Evolutionary conservation across 1,140 invertebrate genomes (phyloP), one percentile per base, ranked within the genome.

Genomic region (Diplogasteroides magnus): DNA sequence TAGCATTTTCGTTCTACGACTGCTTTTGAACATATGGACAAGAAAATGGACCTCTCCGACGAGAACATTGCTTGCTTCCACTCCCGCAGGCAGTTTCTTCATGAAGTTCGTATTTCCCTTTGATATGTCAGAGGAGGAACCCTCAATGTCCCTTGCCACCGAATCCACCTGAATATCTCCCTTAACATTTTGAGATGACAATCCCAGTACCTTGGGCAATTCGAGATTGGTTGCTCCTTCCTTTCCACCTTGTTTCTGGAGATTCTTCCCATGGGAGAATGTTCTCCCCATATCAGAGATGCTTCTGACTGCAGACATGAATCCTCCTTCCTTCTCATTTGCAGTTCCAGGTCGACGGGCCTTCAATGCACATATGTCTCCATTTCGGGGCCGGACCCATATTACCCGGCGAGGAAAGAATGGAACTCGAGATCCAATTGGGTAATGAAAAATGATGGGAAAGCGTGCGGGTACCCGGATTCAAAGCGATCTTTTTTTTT

Each of bases 61-160:
- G 13, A 99, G 86, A 77, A 99, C 95, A 83, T 97, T 98, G 61
- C 92, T 92, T 1, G 94, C 93, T 85, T 98, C 95, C 0, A 94
- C 91, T 26, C 93, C 94, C 0, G 88, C 88, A n/a, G 94, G 95
- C 80, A 98, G 94, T 86, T 98, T 98, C 56, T 91, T 88, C 92
- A 97, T 94, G 77, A 97, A 97, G 77, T 94, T 88, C 63, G 89
- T 90, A 84, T 97, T 97, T 60, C 88, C 87, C 88, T 92, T 87
- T 74, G 78, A 79, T 28, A 83, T 82, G 64, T 83, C 71, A 69
- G 78, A 78, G 11, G 75, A 72, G 19, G 81, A 83, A n/a, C 76
- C 81, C 48, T 82, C 76, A 37, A 79, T 75, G 58, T 83, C 78
- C 66, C 81, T 71, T 55, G 74, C 76, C 27, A 82, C 61, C 0